Percentiles rank a stretch among this genome's conserved stretches.
Conservation (phyloP, 2,797 vertebrate genomes). For the Sebastiscus albofasciatus region DNA sequence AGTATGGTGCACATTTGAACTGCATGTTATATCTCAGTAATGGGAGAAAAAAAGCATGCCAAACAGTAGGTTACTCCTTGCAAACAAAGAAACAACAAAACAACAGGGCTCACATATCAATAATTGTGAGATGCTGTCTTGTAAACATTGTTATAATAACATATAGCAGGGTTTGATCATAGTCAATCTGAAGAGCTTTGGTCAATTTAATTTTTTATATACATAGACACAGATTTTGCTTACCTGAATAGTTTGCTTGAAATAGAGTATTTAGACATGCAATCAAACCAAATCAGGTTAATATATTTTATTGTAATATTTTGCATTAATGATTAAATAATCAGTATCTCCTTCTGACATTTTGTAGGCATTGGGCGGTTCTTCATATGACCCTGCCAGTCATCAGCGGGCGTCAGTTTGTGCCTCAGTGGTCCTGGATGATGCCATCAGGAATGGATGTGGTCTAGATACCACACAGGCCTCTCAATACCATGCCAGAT, state of each 20-base stretch:
- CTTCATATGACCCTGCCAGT: constrained; percentile 43
- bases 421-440: constrained; percentile 69
- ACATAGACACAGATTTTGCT: neutral
- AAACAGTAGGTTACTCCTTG: neutral
- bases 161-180: neutral
- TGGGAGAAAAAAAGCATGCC: neutral
- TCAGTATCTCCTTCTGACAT: neutral
- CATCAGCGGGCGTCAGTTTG: constrained; percentile 54
- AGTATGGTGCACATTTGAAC: neutral
- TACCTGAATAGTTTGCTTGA: neutral
- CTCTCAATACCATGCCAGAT: constrained; percentile 75
- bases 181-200: neutral
- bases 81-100: neutral
- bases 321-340: neutral
- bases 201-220: no score
- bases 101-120: neutral
- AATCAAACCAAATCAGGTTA: neutral
- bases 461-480: constrained; percentile 80
- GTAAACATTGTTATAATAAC: neutral
- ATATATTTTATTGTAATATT: neutral
- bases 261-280: neutral
- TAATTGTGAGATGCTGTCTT: neutral
- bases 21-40: neutral
- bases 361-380: neutral
- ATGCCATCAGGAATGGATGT: constrained; percentile 82